phyloP scores from a whole-genome alignment of 2,888 invertebrate species.

The Drosophila neonasuta region DNA sequence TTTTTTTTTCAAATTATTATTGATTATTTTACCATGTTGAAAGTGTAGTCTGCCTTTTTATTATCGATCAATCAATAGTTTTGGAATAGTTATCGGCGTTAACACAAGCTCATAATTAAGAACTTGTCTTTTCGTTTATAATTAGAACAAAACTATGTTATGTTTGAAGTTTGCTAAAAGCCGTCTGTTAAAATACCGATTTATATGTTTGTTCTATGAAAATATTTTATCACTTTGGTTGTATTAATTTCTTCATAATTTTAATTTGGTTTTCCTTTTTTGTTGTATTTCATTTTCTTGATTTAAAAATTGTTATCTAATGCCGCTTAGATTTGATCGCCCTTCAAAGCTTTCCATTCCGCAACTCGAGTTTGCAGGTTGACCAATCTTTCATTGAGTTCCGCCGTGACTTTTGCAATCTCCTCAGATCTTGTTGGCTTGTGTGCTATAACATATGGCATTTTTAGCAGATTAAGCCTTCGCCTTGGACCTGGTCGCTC shows the following conservation, averaged over 20 bases:
- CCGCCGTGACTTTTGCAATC: constrained; percentile 29
- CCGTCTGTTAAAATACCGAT: neutral
- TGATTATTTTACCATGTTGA: neutral
- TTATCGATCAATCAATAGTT: too few species aligned
- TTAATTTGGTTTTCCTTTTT: constrained; percentile 1
- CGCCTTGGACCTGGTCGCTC: constrained; percentile 30
- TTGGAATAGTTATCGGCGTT: too few species aligned
- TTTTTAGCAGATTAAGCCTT: constrained; percentile 9
- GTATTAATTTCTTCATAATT: constrained; percentile 2
- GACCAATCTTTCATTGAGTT: constrained; percentile 34
- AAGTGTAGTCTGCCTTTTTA: too few species aligned
- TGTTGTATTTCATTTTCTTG: neutral
- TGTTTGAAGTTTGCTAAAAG: neutral
- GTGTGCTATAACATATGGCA: constrained; percentile 20
- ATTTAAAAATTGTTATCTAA: neutral
- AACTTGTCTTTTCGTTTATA: too few species aligned
- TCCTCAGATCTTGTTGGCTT: constrained; percentile 47
- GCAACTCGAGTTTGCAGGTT: constrained; percentile 33
- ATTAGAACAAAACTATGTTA: neutral
- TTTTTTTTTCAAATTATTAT: too few species aligned
- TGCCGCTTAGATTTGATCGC: neutral
- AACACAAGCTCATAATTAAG: too few species aligned
- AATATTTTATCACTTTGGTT: neutral
- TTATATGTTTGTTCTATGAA: neutral
- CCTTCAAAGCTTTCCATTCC: constrained; percentile 40